These are phyloP conservation scores for Drosophila sechellia DNA, from an alignment of 1,140 invertebrate species.

Conservation along the genomic window DNA sequence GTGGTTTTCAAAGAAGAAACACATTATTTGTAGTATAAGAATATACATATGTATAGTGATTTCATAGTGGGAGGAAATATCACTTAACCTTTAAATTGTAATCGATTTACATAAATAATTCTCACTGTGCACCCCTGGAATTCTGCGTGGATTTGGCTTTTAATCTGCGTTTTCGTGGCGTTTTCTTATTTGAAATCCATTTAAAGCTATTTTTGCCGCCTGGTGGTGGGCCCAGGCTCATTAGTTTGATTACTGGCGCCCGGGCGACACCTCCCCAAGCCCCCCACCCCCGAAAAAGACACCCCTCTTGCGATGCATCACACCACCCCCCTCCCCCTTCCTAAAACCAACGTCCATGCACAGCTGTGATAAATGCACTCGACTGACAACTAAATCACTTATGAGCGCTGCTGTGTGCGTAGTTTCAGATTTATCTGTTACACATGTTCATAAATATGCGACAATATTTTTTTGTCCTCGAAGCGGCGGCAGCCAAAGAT, in stretches of 20 bases:
- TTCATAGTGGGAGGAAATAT: too few relatives aligned
- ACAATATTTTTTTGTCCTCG: slow-evolving; percentile 74
- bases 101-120: too few relatives aligned
- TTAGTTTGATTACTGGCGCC: slow-evolving; percentile 80
- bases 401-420: slow-evolving; percentile 38
- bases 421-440: slow-evolving; percentile 77
- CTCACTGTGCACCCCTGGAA: too few relatives aligned
- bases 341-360: slow-evolving; percentile 14
- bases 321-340: background rate
- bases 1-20: background rate
- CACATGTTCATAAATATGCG: slow-evolving; percentile 83
- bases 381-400: slow-evolving; percentile 81
- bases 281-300: background rate
- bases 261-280: slow-evolving; percentile 4
- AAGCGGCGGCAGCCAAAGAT: slow-evolving; percentile 40
- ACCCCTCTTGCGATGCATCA: background rate
- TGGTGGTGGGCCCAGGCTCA: slow-evolving; percentile 59
- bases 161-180: slow-evolving; percentile 11
- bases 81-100: too few relatives aligned
- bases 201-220: slow-evolving; percentile 77
- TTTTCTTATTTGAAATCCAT: slow-evolving; percentile 72
- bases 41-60: too few relatives aligned
- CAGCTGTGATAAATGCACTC: slow-evolving; percentile 80
- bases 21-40: too few relatives aligned
- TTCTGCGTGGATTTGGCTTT: background rate